phyloP scores from a whole-genome alignment of 64 coral and sea anemone species.

The Anthopleura sola region DNA sequence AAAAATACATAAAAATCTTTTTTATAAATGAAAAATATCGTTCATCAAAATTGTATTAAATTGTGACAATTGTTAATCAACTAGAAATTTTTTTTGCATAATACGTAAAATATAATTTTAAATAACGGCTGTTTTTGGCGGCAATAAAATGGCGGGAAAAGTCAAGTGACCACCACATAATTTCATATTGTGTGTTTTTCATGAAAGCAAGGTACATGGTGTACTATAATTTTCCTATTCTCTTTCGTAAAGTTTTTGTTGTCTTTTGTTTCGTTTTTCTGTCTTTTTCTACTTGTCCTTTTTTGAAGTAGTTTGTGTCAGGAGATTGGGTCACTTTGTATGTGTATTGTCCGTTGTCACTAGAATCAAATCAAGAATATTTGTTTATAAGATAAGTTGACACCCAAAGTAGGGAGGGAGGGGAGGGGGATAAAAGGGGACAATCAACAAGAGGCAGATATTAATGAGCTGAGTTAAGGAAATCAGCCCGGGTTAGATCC shows the following conservation, averaged over 20 bases:
- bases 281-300: conserved; percentile 5
- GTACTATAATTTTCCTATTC: background rate
- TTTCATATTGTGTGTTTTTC: background rate
- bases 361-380: background rate
- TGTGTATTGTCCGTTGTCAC: background rate
- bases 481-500: too few relatives aligned
- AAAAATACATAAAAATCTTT: too few relatives aligned
- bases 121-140: background rate
- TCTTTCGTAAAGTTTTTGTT: background rate
- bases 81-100: too few relatives aligned
- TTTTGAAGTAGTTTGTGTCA: background rate
- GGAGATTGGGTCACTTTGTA: background rate
- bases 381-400: background rate
- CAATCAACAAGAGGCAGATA: background rate
- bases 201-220: background rate
- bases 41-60: too few relatives aligned
- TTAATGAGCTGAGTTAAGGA: too few relatives aligned
- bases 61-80: too few relatives aligned
- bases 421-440: background rate
- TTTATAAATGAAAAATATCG: too few relatives aligned
- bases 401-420: too few relatives aligned
- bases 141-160: background rate
- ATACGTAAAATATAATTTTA: too few relatives aligned
- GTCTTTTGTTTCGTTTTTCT: background rate
- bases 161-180: background rate